Evolutionary conservation across 2,888 invertebrate genomes (phyloP).

Genomic region (Priapulus caudatus): DNA sequence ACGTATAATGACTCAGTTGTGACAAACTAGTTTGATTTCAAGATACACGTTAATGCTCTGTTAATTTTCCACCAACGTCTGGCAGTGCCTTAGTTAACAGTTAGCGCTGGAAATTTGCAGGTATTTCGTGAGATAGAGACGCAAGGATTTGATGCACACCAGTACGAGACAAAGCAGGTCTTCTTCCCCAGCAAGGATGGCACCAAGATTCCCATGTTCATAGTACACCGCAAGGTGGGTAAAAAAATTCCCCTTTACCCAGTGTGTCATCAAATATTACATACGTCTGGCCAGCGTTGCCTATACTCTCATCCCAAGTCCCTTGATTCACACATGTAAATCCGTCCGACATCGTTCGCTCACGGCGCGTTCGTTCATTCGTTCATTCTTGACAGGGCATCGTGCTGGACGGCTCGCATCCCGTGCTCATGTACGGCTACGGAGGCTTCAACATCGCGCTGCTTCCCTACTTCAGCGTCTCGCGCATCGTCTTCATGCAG

Average conservation of each 20-base stretch:
- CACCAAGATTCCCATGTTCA: conserved; percentile 89
- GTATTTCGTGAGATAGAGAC: conserved; percentile 72
- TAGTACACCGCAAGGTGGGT: conserved; percentile 45
- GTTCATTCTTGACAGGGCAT: conserved; percentile 45
- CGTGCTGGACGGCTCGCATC: conserved; percentile 54
- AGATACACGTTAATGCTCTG: too few relatives aligned
- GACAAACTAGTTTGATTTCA: too few relatives aligned
- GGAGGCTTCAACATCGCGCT: conserved; percentile 92
- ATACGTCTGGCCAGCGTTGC: too few relatives aligned
- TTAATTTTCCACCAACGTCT: too few relatives aligned
- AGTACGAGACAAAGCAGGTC: conserved; percentile 72
- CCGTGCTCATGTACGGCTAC: conserved; percentile 84
- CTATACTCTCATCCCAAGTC: too few relatives aligned
- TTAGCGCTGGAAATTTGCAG: conserved; percentile 45
- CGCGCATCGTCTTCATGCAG: conserved; percentile 73
- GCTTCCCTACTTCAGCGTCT: conserved; percentile 76
- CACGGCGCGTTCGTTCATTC: too few relatives aligned
- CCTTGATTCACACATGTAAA: too few relatives aligned
- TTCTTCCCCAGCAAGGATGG: conserved; percentile 88
- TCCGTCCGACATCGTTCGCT: too few relatives aligned
- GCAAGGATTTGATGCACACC: conserved; percentile 61
- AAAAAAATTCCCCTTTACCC: background rate
- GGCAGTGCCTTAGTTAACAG: too few relatives aligned
- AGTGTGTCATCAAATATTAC: background rate
- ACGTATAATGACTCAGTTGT: too few relatives aligned